Conservation (phyloP, 2,797 vertebrate species). For the Choloepus didactylus region DNA sequence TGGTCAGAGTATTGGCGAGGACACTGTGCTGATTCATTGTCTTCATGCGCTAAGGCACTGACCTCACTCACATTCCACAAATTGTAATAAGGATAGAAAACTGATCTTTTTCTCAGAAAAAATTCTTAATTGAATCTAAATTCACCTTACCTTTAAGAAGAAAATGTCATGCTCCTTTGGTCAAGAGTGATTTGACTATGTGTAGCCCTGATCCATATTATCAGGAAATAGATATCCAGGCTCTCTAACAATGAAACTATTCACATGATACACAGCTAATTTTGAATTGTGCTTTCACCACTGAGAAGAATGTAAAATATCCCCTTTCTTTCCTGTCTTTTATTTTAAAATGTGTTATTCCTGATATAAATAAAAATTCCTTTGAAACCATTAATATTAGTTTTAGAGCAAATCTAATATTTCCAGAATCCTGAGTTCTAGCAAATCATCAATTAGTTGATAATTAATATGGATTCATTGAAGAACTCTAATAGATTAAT, state of each 20-base stretch:
- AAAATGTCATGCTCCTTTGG: conserved; percentile 32
- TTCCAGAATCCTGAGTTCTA: not conserved
- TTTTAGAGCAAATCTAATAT: conserved; percentile 9
- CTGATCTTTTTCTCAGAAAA: conserved; percentile 41
- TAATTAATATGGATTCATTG: not conserved
- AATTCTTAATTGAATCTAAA: conserved; percentile 43
- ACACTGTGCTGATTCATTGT: not conserved
- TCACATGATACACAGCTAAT: not conserved
- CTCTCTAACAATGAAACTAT: not conserved
- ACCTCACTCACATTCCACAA: not conserved
- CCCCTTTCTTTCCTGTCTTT: not conserved
- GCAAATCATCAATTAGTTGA: conserved; percentile 30
- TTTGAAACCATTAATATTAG: conserved; percentile 17
- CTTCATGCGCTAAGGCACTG: not conserved
- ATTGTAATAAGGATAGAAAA: conserved; percentile 40
- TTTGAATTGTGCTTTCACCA: not conserved
- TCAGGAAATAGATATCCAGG: not conserved
- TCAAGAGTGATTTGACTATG: not conserved
- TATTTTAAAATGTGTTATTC: not conserved
- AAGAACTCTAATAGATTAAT: not conserved
- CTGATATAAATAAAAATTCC: not conserved
- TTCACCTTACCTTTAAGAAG: conserved; percentile 50
- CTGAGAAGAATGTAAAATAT: conserved; percentile 25
- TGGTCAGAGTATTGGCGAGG: not conserved
- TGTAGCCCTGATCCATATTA: conserved; percentile 9